Conservation (phyloP, 37 sponge, comb jelly and placozoan genomes). For the Halichondria panicea region DNA sequence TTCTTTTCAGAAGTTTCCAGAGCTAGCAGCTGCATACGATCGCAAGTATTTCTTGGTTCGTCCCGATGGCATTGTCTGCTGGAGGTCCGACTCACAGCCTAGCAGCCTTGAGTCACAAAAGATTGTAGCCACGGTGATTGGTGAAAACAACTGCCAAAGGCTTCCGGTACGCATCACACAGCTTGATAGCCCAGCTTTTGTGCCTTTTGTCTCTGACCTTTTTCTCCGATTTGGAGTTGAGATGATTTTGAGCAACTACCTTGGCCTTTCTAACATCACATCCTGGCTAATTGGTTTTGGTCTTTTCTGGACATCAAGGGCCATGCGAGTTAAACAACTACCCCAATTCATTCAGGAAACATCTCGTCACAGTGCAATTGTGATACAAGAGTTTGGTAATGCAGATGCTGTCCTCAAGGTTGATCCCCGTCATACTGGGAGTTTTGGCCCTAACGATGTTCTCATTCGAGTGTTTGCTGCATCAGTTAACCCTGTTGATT, state of each 20-base stretch:
- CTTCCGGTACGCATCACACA: constrained; percentile 4
- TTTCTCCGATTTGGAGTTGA: background rate
- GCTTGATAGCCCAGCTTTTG: constrained; percentile 11
- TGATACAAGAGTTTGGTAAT: constrained; percentile 28
- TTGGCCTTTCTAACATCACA: background rate
- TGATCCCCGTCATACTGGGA: constrained; percentile 14
- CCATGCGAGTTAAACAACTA: background rate
- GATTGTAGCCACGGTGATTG: constrained; percentile 38
- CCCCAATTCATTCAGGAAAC: constrained; percentile 26
- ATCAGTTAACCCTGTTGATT: constrained; percentile 72
- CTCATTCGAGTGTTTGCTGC: constrained; percentile 72
- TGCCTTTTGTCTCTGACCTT: constrained; percentile 14
- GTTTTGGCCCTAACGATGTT: constrained; percentile 72
- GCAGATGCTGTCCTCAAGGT: constrained; percentile 48
- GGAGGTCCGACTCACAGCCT: constrained; percentile 74
- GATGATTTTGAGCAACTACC: constrained; percentile 2
- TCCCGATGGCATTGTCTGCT: constrained; percentile 73
- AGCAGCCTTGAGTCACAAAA: constrained; percentile 27
- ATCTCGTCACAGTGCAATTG: constrained; percentile 55
- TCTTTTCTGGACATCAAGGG: constrained; percentile 11
- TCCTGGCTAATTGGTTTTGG: constrained; percentile 27
- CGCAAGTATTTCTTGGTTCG: constrained; percentile 77
- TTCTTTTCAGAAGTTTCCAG: constrained; percentile 22
- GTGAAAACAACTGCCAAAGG: constrained; percentile 18
- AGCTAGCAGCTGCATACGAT: constrained; percentile 45